Percentiles rank a stretch among this genome's conserved stretches.
These are phyloP conservation scores for Gallinago nigripennis DNA, from an alignment of 2,797 vertebrate species.

Conservation along the genomic window DNA sequence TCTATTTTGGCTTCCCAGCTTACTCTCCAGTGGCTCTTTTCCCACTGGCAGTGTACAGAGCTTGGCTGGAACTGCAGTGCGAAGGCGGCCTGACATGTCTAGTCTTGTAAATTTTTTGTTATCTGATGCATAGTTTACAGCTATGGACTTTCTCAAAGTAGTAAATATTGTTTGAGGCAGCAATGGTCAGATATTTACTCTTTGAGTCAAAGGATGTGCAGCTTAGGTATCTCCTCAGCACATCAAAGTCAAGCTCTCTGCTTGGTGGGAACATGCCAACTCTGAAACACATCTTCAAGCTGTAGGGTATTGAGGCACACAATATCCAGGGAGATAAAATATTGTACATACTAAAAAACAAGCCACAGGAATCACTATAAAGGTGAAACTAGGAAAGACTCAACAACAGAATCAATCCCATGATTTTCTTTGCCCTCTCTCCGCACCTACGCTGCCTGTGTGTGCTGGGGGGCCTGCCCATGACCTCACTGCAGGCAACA, in stretches of 20 bases:
- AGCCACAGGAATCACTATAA: background rate
- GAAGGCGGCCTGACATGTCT: background rate
- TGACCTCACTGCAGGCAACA: background rate
- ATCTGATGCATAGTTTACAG: constrained; percentile 13
- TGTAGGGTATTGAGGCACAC: background rate
- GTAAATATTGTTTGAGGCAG: background rate
- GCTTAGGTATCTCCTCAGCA: background rate
- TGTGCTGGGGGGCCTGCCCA: background rate
- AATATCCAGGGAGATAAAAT: background rate
- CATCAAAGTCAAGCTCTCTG: background rate
- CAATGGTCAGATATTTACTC: background rate
- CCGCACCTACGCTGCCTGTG: background rate
- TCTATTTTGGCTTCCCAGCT: background rate
- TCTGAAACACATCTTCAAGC: background rate
- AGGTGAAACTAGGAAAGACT: background rate
- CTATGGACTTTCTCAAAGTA: background rate
- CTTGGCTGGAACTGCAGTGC: background rate
- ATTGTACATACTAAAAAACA: background rate
- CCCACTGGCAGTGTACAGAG: background rate
- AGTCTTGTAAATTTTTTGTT: background rate
- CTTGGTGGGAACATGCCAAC: background rate
- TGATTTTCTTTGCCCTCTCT: background rate
- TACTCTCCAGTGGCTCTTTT: background rate
- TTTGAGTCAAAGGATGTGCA: constrained; percentile 21
- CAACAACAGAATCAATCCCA: background rate